Evolutionary conservation across 2,888 invertebrate species (phyloP), one percentile per base, ranked within the genome.

Genomic region (Adela reaumurella): DNA sequence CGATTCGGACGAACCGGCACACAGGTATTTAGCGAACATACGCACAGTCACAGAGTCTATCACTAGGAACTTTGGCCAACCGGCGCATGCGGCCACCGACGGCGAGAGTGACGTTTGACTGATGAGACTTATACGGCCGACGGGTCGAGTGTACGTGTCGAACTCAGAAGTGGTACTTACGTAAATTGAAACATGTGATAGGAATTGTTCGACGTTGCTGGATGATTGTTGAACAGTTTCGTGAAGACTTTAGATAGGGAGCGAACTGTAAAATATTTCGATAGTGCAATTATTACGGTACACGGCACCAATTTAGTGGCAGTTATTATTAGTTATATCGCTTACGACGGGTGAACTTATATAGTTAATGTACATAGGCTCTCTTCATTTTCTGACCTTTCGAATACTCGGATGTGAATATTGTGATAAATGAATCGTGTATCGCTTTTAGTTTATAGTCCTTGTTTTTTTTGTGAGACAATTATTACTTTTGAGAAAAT

Each of bases 1-100:
- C 68, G 91, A 92, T 62, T 84, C 84, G 51, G 84, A 84, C 67
- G 85, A 85, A 60, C 79, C 80, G 11, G 78, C 80, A 48, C 85
- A 85, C 76, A 74, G 87, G 54, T 87, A 88, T 67, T 72, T 89
- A 46, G 88, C 87, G 43, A 88, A 88, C 65, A 87, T 89, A 56
- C 82, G 88, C 55, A 86, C 87, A 48, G 86, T 89, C 76, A 88
- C 87, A 63, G 88, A 89, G 62, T 88, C 86, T 60, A 89, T 89
- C 54, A 88, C 89, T 2, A 74, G 87, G 55, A 89, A 88, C 68
- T 89, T 89, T 71, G 89, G 89, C 47, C 86, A 86, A 63, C 84
- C 86, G 46, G 70, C 78, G 17, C 80, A 83, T 60, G 83, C 76
- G 56, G 78, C 86, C 61, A 85, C 85, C 10, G 87, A 87, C 65